Conservation (phyloP, 1,140 invertebrate genomes). For the Drosophila eugracilis region DNA sequence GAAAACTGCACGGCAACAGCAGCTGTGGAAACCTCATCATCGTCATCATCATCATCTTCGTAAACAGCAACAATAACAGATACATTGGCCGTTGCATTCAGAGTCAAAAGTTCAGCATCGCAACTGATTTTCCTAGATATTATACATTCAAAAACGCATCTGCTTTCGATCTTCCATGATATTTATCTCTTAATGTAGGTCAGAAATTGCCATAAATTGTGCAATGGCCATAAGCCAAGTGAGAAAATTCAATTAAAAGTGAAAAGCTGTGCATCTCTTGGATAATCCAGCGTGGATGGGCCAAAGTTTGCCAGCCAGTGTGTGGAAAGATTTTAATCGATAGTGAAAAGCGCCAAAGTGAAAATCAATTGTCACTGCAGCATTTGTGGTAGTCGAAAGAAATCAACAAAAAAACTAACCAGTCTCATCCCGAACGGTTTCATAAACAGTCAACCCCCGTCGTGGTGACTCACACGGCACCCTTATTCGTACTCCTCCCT, state of each 20-base stretch:
- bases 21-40: slow-evolving; percentile 32
- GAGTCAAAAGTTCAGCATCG: slow-evolving; percentile 47
- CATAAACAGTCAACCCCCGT: slow-evolving; percentile 29
- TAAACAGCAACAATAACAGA: slow-evolving; percentile 43
- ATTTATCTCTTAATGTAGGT: slow-evolving; percentile 66
- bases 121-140: slow-evolving; percentile 10
- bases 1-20: slow-evolving; percentile 65
- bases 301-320: slow-evolving; percentile 48
- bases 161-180: slow-evolving; percentile 55
- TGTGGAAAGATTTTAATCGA: slow-evolving; percentile 77
- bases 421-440: slow-evolving; percentile 45
- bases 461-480: slow-evolving; percentile 25
- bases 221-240: slow-evolving; percentile 37
- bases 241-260: slow-evolving; percentile 60
- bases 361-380: slow-evolving; percentile 50
- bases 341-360: slow-evolving; percentile 65
- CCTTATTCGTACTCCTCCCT: slow-evolving; percentile 16
- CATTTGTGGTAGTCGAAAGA: slow-evolving; percentile 31
- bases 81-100: slow-evolving; percentile 25
- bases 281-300: slow-evolving; percentile 42
- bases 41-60: slow-evolving; percentile 23
- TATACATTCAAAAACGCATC: slow-evolving; percentile 32
- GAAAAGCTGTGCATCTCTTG: slow-evolving; percentile 53
- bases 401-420: slow-evolving; percentile 9
- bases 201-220: slow-evolving; percentile 37